phyloP scores from a whole-genome alignment of 1,140 invertebrate species.

The Cherax quadricarinatus region DNA sequence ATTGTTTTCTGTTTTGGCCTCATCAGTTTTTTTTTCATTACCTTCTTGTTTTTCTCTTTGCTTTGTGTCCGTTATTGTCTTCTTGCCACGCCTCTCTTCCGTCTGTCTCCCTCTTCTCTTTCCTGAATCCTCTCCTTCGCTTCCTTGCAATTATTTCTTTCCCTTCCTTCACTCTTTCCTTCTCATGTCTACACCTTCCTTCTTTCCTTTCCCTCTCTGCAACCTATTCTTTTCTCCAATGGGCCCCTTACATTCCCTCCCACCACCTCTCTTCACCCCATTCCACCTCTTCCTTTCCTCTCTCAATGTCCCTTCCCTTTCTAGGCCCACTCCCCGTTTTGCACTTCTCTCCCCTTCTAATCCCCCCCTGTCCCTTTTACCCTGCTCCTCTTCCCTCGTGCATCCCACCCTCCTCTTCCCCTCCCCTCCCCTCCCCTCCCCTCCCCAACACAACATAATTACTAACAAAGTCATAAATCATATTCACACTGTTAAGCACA shows the following conservation, averaged over 20 bases:
- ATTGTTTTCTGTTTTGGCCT: too few species aligned
- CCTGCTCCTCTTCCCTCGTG: not conserved
- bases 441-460: not conserved
- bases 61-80: too few species aligned
- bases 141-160: not conserved
- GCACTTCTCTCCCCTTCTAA: not conserved
- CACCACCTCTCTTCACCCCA: not conserved
- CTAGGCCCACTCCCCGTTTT: not conserved
- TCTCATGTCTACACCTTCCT: too few species aligned
- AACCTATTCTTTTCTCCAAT: not conserved
- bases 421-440: not conserved
- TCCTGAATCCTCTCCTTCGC: too few species aligned
- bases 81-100: too few species aligned
- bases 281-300: too few species aligned
- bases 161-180: not conserved
- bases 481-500: not conserved
- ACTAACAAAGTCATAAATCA: conserved; percentile 19
- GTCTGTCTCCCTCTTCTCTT: not conserved
- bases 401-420: not conserved
- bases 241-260: not conserved
- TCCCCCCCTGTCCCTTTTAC: not conserved
- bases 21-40: too few species aligned
- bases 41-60: too few species aligned
- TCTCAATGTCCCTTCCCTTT: too few species aligned
- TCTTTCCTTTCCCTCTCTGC: too few species aligned